Evolutionary conservation across 2,113 vertebrate genomes (phyloP), one percentile per base, ranked within the genome.

Genomic region (Podarcis raffonei): DNA sequence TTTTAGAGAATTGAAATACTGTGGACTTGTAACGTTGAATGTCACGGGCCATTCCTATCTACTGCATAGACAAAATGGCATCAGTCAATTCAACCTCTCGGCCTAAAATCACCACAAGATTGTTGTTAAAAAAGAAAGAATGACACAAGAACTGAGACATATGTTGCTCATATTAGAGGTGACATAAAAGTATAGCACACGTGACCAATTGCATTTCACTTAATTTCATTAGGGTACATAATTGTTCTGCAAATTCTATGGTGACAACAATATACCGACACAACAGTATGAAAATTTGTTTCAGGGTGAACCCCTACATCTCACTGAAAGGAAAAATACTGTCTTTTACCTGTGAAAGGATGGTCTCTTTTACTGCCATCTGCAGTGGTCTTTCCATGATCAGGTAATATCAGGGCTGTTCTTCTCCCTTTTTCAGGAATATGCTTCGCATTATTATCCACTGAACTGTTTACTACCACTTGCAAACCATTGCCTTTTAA

Each of bases 391-490:
- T 74, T 62, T 62, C 69, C 53, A 81, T 2, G 35, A 62, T 35
- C 68, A 81, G 16, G 18, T 75, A 74, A 75, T 71, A 79, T 32
- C 76, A 62, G 18, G 81, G 27, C 5, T 65, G 85, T 89, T 81
- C 68, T 74, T 81, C 22, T 74, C 53, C 12, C 75, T 48, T 85
- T 85, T 76, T 48, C 30, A 74, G 20, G 13, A 15, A 79, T 72
- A 84, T 42, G 42, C 32, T 72, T 77, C 48, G 42, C 53, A 79
- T 69, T 71, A 65, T 84, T 89, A 89, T 81, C 27, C 83, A 85
- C 48, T 75, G 88, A 81, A 62, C 83, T 89, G 57, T 89, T 89
- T 74, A 85, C 76, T 35, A 85, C 42, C 66, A 89, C 83, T 89
- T 89, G 76, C 48, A 89, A 48, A 74, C 68, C 83, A 89, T 74